These are phyloP conservation scores for Diarsia rubi DNA, from an alignment of 2,888 invertebrate species.

Conservation along the genomic window DNA sequence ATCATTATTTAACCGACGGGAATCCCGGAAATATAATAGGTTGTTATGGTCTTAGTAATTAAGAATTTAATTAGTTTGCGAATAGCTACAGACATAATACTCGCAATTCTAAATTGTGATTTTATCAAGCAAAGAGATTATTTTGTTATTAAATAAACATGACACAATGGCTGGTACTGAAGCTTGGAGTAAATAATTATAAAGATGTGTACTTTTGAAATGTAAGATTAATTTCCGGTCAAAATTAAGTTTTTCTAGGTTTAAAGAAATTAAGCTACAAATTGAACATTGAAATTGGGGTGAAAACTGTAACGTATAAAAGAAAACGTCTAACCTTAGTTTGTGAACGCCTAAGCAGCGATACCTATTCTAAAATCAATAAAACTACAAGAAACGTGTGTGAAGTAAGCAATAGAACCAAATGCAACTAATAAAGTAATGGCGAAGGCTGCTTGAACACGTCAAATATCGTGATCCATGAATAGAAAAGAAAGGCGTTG, in stretches of 20 bases:
- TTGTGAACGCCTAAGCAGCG: slow-evolving; percentile 34
- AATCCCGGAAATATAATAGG: slow-evolving; percentile 63
- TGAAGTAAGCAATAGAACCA: slow-evolving; percentile 37
- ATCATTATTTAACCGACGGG: slow-evolving; percentile 71
- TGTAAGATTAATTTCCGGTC: neutral
- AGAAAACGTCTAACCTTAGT: slow-evolving; percentile 53
- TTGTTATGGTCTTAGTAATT: slow-evolving; percentile 58
- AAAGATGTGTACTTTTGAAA: neutral
- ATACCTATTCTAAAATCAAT: slow-evolving; percentile 48
- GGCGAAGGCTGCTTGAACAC: slow-evolving; percentile 1
- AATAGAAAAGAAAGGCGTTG: slow-evolving; percentile 40
- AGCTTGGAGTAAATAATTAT: neutral
- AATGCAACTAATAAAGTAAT: slow-evolving; percentile 16
- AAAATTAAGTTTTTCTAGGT: neutral
- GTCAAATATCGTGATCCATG: slow-evolving; percentile 21
- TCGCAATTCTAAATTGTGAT: slow-evolving; percentile 5
- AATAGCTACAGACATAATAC: slow-evolving; percentile 35
- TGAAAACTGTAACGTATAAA: too few species aligned
- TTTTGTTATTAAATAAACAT: slow-evolving; percentile 39
- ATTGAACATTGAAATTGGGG: too few species aligned
- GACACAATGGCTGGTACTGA: neutral
- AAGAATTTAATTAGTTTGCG: slow-evolving; percentile 61
- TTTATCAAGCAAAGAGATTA: neutral
- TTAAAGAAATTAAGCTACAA: neutral
- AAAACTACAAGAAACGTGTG: slow-evolving; percentile 27